Conservation (phyloP, 2,797 vertebrate genomes). For the Saxicola maurus region DNA sequence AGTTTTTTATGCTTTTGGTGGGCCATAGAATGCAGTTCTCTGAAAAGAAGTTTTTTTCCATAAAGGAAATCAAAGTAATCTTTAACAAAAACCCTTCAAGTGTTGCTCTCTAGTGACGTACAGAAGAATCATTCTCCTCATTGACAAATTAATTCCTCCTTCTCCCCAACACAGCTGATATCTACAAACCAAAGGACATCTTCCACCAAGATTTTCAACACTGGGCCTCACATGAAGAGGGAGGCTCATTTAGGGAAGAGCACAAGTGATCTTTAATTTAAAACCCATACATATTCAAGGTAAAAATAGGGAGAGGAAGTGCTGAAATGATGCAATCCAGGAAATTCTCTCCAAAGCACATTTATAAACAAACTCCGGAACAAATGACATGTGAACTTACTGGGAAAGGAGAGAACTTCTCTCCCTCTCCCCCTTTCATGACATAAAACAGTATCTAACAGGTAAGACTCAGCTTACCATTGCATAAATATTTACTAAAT, state of each 20-base stretch:
- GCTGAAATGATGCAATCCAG: neutral
- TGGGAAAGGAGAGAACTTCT: neutral
- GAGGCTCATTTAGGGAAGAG: neutral
- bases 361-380: constrained; percentile 22
- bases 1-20: neutral
- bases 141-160: neutral
- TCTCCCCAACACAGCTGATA: neutral
- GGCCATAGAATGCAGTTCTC: neutral
- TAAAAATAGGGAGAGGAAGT: neutral
- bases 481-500: constrained; percentile 24
- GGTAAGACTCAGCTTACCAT: constrained; percentile 8
- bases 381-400: neutral
- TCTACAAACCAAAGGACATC: neutral
- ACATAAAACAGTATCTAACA: neutral
- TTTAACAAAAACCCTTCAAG: neutral
- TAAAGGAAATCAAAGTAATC: neutral
- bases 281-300: neutral
- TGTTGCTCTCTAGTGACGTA: neutral
- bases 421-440: neutral
- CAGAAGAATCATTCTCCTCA: neutral
- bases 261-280: neutral
- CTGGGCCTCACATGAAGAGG: neutral
- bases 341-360: constrained; percentile 23
- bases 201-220: neutral
- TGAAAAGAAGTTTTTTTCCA: neutral